Percentiles rank a stretch among this genome's conserved stretches.
Conservation (phyloP, 2,113 vertebrate species). For the Sakesphorus luctuosus region DNA sequence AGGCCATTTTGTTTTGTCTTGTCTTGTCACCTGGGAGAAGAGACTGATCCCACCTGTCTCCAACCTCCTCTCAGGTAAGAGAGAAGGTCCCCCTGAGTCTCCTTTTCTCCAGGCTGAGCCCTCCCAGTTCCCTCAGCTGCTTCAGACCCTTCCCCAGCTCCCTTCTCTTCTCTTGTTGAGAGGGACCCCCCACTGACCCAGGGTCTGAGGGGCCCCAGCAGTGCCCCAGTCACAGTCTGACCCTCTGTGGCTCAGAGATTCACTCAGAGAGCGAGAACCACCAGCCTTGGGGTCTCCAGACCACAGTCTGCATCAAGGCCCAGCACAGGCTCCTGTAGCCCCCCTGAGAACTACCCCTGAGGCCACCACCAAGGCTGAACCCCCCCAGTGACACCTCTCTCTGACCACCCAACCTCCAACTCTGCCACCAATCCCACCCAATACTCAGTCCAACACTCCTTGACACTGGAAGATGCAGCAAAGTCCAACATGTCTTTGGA, state of each 20-base stretch:
- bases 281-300: not conserved
- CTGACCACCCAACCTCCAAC: not conserved
- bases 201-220: not conserved
- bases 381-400: not conserved
- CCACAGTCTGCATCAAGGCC: no score
- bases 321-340: not conserved
- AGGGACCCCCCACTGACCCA: not conserved
- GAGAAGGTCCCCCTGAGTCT: not conserved
- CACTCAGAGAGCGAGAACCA: not conserved
- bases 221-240: not conserved
- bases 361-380: not conserved
- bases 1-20: not conserved
- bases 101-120: not conserved
- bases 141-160: not conserved
- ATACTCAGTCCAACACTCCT: not conserved
- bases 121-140: not conserved
- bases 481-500: fast-evolving
- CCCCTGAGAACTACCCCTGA: not conserved
- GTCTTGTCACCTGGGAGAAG: not conserved
- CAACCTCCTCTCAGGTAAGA: not conserved
- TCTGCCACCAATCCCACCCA: not conserved
- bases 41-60: not conserved
- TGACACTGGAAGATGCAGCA: not conserved
- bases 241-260: not conserved
- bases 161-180: not conserved